These are phyloP conservation scores for Eulacestoma nigropectus DNA, from an alignment of 2,113 vertebrate genomes.

Conservation along the genomic window DNA sequence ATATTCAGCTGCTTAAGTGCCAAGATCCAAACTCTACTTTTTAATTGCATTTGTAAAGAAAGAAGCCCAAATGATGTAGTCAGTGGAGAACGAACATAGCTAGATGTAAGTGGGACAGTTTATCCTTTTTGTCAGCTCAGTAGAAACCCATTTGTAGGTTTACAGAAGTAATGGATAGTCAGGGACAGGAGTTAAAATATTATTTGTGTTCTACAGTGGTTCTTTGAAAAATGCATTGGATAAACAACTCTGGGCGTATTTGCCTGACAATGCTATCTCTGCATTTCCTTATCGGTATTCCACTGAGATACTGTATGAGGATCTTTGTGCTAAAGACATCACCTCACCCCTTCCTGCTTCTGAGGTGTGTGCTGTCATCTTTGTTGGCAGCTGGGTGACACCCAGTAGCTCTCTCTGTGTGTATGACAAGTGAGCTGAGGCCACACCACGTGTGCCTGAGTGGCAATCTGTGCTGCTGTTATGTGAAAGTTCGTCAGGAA, in stretches of 20 bases:
- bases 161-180: background rate
- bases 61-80: background rate
- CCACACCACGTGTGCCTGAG: accelerated
- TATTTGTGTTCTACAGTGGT: background rate
- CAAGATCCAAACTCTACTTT: background rate
- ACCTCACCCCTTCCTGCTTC: background rate
- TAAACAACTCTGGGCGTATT: background rate
- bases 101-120: background rate
- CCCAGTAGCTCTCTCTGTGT: background rate
- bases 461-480: background rate
- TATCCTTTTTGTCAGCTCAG: background rate
- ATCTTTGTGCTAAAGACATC: background rate
- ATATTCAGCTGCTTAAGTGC: background rate
- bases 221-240: background rate
- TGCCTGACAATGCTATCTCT: background rate
- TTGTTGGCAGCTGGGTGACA: background rate
- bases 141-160: background rate
- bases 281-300: background rate
- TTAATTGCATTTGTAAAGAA: background rate
- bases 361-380: background rate
- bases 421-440: background rate
- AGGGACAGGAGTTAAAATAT: background rate
- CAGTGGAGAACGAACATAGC: background rate
- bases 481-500: background rate
- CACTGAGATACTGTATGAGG: background rate